Percentiles rank a stretch among this genome's conserved stretches.
Evolutionary conservation across 2,888 invertebrate genomes (phyloP).

Genomic region (Nymphalis polychloros): DNA sequence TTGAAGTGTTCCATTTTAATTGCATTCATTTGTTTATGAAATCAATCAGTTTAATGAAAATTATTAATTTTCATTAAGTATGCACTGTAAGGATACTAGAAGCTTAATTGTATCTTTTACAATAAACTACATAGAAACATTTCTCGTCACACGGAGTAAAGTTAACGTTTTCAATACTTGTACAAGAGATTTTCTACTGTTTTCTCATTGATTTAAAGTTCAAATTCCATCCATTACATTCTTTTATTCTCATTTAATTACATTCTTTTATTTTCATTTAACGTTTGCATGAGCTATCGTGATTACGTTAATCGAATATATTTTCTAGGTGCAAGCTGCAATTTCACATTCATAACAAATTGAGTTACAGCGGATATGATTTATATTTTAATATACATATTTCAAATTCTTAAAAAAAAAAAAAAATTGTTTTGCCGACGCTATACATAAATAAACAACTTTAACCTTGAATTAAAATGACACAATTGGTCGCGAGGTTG

Average conservation of each 20-base stretch:
- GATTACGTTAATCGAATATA: background rate
- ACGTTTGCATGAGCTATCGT: background rate
- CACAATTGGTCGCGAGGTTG: too few species aligned
- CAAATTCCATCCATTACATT: background rate
- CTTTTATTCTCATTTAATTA: background rate
- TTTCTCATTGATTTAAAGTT: background rate
- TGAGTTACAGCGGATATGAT: background rate
- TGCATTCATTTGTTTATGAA: too few species aligned
- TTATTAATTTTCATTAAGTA: background rate
- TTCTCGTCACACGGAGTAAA: background rate
- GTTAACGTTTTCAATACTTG: too few species aligned
- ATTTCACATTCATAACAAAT: background rate
- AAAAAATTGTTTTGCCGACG: too few species aligned
- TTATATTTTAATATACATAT: too few species aligned
- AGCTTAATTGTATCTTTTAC: conserved; percentile 9
- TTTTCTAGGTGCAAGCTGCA: background rate
- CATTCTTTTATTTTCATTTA: conserved; percentile 2
- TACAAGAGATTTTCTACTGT: background rate
- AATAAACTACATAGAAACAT: conserved; percentile 18
- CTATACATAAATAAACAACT: too few species aligned
- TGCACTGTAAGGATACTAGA: background rate
- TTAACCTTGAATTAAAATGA: too few species aligned
- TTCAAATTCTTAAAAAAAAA: too few species aligned
- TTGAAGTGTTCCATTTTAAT: too few species aligned
- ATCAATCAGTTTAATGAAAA: too few species aligned